Conservation (phyloP, 1,140 invertebrate species). For the Drosophila pectinifera region DNA sequence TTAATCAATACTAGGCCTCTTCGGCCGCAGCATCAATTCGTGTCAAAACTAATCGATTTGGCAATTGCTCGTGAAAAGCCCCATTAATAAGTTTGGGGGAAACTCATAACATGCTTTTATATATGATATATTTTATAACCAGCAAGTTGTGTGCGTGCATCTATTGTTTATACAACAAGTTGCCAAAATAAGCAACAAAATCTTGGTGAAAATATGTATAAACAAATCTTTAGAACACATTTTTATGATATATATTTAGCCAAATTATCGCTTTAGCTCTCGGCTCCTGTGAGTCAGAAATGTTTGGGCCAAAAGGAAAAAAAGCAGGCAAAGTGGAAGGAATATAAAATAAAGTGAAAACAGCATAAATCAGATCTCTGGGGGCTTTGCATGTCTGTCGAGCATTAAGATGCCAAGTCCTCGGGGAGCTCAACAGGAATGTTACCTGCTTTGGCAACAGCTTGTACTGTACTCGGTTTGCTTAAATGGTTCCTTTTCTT, state of each 20-base stretch:
- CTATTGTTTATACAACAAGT: constrained; percentile 65
- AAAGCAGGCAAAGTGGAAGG: constrained; percentile 19
- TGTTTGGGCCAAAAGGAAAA: constrained; percentile 3
- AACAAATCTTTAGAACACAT: constrained; percentile 48
- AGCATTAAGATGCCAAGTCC: constrained; percentile 60
- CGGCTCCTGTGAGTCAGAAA: constrained; percentile 42
- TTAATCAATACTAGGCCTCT: constrained; percentile 34
- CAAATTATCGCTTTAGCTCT: constrained; percentile 15
- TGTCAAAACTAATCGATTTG: constrained; percentile 51
- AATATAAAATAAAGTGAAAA: neutral
- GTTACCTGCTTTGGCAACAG: constrained; percentile 53
- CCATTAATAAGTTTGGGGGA: constrained; percentile 55
- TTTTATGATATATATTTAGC: constrained; percentile 65
- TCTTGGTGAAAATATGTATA: constrained; percentile 51
- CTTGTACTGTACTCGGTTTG: neutral
- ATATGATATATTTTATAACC: constrained; percentile 21
- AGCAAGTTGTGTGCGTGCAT: constrained; percentile 7
- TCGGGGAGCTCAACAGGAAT: constrained; percentile 37
- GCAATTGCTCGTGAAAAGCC: constrained; percentile 61
- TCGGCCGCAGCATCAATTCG: constrained; percentile 27
- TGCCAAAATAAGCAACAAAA: constrained; percentile 58
- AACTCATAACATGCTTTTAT: constrained; percentile 42
- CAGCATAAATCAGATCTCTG: constrained; percentile 62
- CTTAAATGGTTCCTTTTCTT: constrained; percentile 5
- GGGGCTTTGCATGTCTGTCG: constrained; percentile 56